Evolutionary conservation across 2,113 vertebrate genomes (phyloP).

Genomic region (Anolis sagrei): DNA sequence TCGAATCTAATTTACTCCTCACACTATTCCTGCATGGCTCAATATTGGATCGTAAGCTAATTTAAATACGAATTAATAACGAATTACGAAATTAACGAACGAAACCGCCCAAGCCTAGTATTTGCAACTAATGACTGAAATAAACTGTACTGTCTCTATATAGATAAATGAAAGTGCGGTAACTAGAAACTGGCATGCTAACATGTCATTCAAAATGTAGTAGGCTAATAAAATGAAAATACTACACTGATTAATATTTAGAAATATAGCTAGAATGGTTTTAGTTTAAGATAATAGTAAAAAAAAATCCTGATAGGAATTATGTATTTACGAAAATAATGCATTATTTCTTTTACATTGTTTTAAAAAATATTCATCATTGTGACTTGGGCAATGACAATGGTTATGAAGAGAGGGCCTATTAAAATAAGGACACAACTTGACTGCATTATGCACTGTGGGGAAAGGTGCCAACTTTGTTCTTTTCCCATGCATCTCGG

Average conservation of each 20-base stretch:
- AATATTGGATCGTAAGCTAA: no score
- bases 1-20: no score
- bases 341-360: not conserved
- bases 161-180: slow-evolving; percentile 49
- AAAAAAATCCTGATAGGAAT: slow-evolving; percentile 5
- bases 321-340: not conserved
- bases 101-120: no score
- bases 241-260: slow-evolving; percentile 62
- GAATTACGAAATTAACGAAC: no score
- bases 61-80: no score
- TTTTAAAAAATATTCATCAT: not conserved
- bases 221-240: slow-evolving; percentile 59
- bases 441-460: no score
- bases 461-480: no score
- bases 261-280: slow-evolving; percentile 59
- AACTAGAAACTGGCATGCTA: slow-evolving; percentile 53
- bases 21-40: no score
- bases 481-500: no score
- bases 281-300: slow-evolving; percentile 14
- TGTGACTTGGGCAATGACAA: not conserved
- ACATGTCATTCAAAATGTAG: slow-evolving; percentile 64
- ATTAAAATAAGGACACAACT: not conserved
- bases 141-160: slow-evolving; percentile 66
- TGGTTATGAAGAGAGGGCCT: not conserved
- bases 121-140: slow-evolving; percentile 62